A percentile compares a stretch with the other conserved stretches of the same genome.
Evolutionary conservation across 92 coral and sea anemone genomes (phyloP).

Genomic region (Parazoanthus darwini): DNA sequence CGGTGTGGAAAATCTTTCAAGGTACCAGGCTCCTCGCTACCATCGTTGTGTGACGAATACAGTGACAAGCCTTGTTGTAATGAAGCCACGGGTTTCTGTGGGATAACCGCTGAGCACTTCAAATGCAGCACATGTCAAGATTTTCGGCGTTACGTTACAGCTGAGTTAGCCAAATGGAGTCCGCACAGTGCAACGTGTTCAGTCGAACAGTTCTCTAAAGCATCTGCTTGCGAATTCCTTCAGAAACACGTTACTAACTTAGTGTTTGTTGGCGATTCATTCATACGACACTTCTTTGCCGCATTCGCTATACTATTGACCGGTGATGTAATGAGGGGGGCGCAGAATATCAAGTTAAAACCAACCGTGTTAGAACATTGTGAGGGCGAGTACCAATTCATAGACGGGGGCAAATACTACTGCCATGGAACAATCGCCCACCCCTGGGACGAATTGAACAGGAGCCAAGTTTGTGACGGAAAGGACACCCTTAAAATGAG

Average conservation of each 20-base stretch:
- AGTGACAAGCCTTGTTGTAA: slow-evolving; percentile 70
- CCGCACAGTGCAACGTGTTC: slow-evolving; percentile 44
- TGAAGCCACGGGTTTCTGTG: slow-evolving; percentile 61
- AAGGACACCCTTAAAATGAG: slow-evolving; percentile 44
- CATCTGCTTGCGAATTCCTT: slow-evolving; percentile 40
- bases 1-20: slow-evolving; percentile 56
- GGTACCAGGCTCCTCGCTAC: slow-evolving; percentile 8
- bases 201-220: slow-evolving; percentile 38
- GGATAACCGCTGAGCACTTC: slow-evolving; percentile 54
- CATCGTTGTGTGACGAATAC: slow-evolving; percentile 58
- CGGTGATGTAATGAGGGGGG: slow-evolving; percentile 50
- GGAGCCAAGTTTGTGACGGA: slow-evolving; percentile 57
- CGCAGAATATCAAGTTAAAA: slow-evolving; percentile 33
- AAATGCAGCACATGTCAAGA: slow-evolving; percentile 57
- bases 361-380: slow-evolving; percentile 39
- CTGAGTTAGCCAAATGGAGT: slow-evolving; percentile 65
- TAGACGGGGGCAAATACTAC: slow-evolving; percentile 61
- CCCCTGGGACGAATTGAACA: slow-evolving; percentile 54
- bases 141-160: slow-evolving; percentile 53
- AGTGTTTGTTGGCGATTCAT: slow-evolving; percentile 71
- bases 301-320: slow-evolving; percentile 61
- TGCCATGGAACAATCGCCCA: slow-evolving; percentile 53
- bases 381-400: slow-evolving; percentile 70
- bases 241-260: slow-evolving; percentile 46
- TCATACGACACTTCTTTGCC: slow-evolving; percentile 64